These are phyloP conservation scores for Deroptyus accipitrinus DNA, from an alignment of 2,113 vertebrate species.

Conservation along the genomic window DNA sequence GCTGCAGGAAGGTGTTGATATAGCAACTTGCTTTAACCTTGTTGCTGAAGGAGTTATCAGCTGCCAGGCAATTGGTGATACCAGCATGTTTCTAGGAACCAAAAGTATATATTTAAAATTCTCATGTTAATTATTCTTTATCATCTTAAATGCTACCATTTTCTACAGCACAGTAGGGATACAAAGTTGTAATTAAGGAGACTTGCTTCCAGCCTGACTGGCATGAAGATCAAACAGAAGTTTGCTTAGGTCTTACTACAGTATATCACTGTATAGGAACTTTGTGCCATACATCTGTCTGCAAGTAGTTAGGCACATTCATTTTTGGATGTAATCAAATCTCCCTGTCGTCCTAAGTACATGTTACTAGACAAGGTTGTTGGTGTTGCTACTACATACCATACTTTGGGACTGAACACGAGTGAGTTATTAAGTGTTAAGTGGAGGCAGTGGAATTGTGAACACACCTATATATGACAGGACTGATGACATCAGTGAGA, in stretches of 20 bases:
- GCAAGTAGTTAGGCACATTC: constrained; percentile 63
- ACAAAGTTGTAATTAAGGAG: not conserved
- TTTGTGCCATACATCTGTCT: constrained; percentile 63
- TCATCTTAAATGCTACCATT: not conserved
- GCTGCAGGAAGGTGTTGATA: not conserved
- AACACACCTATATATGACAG: constrained; percentile 51
- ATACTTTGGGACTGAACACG: not conserved
- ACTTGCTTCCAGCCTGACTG: not conserved
- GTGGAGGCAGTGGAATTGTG: constrained; percentile 50
- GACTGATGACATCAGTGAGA: constrained; percentile 62
- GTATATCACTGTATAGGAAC: not conserved
- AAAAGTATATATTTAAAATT: not conserved
- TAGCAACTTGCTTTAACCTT: not conserved
- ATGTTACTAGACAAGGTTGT: constrained; percentile 54
- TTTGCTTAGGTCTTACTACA: not conserved
- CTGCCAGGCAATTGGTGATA: not conserved
- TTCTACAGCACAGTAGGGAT: not conserved
- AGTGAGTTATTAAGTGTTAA: constrained; percentile 61
- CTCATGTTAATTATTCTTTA: not conserved
- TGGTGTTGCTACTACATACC: constrained; percentile 33
- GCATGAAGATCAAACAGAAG: not conserved
- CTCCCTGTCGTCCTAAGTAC: constrained; percentile 38
- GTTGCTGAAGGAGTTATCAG: not conserved
- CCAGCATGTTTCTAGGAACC: not conserved
- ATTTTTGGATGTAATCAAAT: constrained; percentile 55